phyloP scores from a whole-genome alignment of 2,888 invertebrate species.

The Apodemia duryi region DNA sequence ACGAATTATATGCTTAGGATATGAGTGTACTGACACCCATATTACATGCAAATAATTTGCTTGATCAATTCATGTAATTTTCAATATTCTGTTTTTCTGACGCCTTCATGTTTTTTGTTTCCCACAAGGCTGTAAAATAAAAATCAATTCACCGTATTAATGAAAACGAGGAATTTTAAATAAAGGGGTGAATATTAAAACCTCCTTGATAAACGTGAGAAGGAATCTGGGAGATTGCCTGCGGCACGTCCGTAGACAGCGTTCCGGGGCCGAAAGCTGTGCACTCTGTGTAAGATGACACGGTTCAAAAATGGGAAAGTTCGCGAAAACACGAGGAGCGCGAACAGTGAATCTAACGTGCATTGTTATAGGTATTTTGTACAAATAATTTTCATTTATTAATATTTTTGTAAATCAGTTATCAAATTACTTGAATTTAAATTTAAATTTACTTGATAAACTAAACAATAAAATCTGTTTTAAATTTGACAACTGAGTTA shows the following conservation, averaged over 20 bases:
- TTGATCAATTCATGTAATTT: no score
- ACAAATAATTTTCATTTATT: no score
- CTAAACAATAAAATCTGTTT: no score
- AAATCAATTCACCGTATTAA: background rate
- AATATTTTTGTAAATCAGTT: no score
- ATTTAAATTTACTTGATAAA: no score
- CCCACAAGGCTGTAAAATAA: background rate
- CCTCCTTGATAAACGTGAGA: constrained; percentile 31
- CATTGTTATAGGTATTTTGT: no score
- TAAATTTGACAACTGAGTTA: no score
- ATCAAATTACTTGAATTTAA: no score
- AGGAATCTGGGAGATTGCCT: constrained; percentile 33
- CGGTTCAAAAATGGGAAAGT: constrained; percentile 14
- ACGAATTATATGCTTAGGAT: no score
- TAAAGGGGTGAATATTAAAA: constrained; percentile 36
- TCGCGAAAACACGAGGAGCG: background rate
- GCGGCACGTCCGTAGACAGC: constrained; percentile 27
- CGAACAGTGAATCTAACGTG: no score
- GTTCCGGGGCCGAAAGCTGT: constrained; percentile 23
- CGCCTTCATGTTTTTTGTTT: background rate
- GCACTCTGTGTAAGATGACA: background rate
- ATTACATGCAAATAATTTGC: no score
- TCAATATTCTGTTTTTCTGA: background rate
- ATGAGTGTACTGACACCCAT: no score
- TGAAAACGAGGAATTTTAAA: constrained; percentile 24